Conservation (phyloP, 1,140 invertebrate species). For the Temnothorax curvispinosus region DNA sequence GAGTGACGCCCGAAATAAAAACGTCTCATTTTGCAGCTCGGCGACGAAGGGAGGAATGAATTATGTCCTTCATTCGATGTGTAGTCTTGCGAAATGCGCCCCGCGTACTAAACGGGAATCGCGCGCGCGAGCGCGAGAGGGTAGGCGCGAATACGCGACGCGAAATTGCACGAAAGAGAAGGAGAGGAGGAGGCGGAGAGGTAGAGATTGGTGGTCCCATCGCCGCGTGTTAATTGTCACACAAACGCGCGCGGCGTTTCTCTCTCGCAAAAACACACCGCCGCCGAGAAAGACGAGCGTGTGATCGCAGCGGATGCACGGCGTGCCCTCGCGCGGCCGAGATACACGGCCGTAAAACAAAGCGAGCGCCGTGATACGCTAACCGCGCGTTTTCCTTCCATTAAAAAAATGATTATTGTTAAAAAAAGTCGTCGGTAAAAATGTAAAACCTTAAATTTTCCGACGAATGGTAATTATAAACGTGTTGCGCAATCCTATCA, state of each 20-base stretch:
- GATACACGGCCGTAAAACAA: background rate
- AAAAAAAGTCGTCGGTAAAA: background rate
- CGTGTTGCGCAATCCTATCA: background rate
- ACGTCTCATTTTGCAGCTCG: background rate
- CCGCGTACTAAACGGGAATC: background rate
- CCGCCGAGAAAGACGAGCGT: background rate
- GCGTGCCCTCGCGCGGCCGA: conserved; percentile 5
- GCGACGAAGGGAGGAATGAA: background rate
- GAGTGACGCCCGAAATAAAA: background rate
- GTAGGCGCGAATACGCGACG: background rate
- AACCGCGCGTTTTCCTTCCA: background rate
- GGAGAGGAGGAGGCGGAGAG: conserved; percentile 4
- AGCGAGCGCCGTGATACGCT: background rate
- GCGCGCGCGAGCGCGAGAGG: background rate
- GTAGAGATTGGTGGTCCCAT: conserved; percentile 68
- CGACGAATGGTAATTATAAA: background rate
- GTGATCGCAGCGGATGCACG: background rate
- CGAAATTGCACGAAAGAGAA: conserved; percentile 45
- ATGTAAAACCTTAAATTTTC: background rate
- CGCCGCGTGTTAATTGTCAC: conserved; percentile 80
- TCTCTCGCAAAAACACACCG: conserved; percentile 72
- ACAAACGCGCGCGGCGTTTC: conserved; percentile 71
- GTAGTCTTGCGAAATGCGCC: conserved; percentile 5
- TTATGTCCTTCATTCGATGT: background rate
- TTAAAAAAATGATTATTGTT: background rate